Evolutionary conservation across 2,797 vertebrate genomes (phyloP), one percentile per base, ranked within the genome.

Genomic region (Spea hammondii): DNA sequence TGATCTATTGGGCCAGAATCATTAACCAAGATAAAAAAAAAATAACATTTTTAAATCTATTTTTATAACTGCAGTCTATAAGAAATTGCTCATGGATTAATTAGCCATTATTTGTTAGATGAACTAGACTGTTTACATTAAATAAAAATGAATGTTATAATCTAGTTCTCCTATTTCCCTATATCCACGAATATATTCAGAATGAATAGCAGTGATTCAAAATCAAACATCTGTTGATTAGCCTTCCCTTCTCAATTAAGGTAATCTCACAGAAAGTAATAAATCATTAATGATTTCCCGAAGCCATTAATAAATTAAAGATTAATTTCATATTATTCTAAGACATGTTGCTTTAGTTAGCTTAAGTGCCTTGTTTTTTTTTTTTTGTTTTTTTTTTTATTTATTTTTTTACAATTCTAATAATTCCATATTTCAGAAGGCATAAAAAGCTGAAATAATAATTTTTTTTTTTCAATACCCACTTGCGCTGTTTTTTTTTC

Each of bases 221-320:
- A 77, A 65, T 72, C 75, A 77, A 65, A 69, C 65, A 82, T 69
- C 80, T 81, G 64, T 69, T 73, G 57, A 79, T 59, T 64, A 65
- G 46, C 48, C n/a, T 79, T 9, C 8, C 57, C 74, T 84, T 82
- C 49, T 70, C n/a, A 0, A 66, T 74, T 70, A 80, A 60, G 11
- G 46, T 57, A 62, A 69, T 67, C 13, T 77, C 60, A 55, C 59
- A 51, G 8, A 74, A 74, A 14, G 49, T n/a, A n/a, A 72, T 77
- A 48, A 12, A 80, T 80, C 69, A 74, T 0, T 0, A 82, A 76
- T 82, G 80, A 72, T 83, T 69, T 80, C 64, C 79, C 67, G 59
- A 55, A 17, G 44, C 50, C 59, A 55, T 83, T 83, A 76, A 70
- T 79, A 79, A 62, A 76, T 81, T 59, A 76, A 84, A 71, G 80